Evolutionary conservation across 1,140 invertebrate species (phyloP).

Genomic region (Drosophila obscura): DNA sequence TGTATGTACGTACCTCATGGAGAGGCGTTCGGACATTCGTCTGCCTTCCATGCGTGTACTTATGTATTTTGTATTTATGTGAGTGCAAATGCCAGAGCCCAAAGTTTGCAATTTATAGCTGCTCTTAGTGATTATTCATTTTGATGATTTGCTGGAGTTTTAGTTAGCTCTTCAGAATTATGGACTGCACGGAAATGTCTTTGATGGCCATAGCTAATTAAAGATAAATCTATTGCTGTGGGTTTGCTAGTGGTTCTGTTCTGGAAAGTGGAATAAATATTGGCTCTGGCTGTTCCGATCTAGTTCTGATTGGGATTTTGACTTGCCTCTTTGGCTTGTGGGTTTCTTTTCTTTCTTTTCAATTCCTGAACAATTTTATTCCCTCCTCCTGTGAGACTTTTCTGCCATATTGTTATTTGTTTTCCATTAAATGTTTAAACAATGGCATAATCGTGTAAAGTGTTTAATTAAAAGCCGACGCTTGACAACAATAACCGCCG

Average conservation of each 20-base stretch:
- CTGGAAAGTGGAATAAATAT: background rate
- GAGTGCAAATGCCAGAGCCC: conserved; percentile 17
- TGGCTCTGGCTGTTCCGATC: background rate
- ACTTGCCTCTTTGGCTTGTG: background rate
- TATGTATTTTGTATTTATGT: too few relatives aligned
- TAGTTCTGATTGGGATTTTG: conserved; percentile 5
- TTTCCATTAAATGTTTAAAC: too few relatives aligned
- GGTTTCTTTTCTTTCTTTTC: too few relatives aligned
- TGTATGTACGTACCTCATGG: too few relatives aligned
- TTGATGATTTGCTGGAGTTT: conserved; percentile 2
- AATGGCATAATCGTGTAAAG: conserved; percentile 26
- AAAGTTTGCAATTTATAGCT: conserved; percentile 34
- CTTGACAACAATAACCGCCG: conserved; percentile 39
- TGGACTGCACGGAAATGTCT: background rate
- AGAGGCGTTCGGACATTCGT: too few relatives aligned
- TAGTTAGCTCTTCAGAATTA: too few relatives aligned
- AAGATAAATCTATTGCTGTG: background rate
- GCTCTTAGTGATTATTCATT: conserved; percentile 28
- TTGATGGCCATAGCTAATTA: conserved; percentile 26
- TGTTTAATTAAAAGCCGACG: conserved; percentile 70
- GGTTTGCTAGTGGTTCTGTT: background rate
- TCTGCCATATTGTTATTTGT: too few relatives aligned
- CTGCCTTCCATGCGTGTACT: too few relatives aligned
- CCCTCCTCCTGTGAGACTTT: too few relatives aligned
- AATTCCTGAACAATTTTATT: too few relatives aligned